These are phyloP conservation scores for Stenodera caucasica DNA, from an alignment of 2,888 invertebrate species.

Conservation along the genomic window DNA sequence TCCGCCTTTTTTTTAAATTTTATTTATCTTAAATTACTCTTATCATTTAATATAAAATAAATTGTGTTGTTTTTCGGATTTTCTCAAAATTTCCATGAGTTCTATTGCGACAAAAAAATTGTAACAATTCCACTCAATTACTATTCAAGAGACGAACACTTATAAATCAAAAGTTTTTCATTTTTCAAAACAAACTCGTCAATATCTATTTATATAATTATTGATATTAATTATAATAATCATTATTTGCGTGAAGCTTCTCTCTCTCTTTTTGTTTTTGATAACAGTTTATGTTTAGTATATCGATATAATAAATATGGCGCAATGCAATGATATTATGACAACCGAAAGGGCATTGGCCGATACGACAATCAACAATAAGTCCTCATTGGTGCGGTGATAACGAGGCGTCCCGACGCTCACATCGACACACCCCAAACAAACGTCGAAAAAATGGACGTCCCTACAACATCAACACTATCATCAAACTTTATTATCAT, in stretches of 20 bases:
- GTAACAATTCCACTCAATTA: neutral
- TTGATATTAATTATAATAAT: no score
- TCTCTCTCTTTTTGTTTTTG: no score
- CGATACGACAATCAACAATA: neutral
- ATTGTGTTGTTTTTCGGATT: no score
- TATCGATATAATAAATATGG: neutral
- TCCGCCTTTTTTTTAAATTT: neutral
- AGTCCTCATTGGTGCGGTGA: conserved; percentile 7
- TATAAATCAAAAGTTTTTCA: no score
- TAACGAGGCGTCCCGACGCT: conserved; percentile 7
- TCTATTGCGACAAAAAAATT: no score
- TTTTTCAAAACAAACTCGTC: no score
- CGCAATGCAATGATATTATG: neutral
- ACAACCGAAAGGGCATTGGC: conserved; percentile 12
- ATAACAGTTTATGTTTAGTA: no score
- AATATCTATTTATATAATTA: no score
- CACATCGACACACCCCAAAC: neutral
- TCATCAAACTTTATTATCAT: no score
- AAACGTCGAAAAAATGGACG: neutral
- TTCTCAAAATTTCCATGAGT: no score
- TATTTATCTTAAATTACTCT: neutral
- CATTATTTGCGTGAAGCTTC: neutral
- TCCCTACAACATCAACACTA: no score
- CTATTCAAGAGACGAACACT: neutral
- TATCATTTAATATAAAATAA: neutral